phyloP scores from a whole-genome alignment of 1,140 invertebrate genomes.

The Zaprionus gabonicus region DNA sequence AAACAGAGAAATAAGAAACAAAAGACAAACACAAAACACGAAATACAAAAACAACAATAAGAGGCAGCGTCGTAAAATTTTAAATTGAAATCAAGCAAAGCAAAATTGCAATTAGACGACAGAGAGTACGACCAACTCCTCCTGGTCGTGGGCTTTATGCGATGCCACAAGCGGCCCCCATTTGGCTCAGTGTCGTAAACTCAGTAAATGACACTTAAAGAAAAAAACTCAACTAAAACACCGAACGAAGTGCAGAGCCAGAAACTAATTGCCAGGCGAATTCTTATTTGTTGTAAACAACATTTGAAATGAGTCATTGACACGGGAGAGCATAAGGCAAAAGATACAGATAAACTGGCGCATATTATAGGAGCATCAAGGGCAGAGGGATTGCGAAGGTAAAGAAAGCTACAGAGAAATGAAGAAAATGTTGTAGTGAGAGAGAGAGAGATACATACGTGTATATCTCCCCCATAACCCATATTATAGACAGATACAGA shows the following conservation, averaged over 20 bases:
- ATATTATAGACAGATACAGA: neutral
- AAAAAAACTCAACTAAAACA: conserved; percentile 18
- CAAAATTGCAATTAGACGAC: conserved; percentile 50
- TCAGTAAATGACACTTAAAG: conserved; percentile 34
- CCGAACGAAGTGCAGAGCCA: conserved; percentile 32
- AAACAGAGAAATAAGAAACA: conserved; percentile 3
- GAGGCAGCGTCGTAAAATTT: conserved; percentile 44
- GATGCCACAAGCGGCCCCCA: neutral
- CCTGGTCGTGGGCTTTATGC: neutral
- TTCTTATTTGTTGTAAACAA: conserved; percentile 45
- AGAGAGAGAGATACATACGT: neutral
- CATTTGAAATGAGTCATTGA: conserved; percentile 51
- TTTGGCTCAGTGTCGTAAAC: conserved; percentile 30
- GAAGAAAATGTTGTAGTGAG: neutral
- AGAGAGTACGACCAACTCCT: conserved; percentile 13
- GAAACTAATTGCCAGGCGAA: conserved; percentile 53
- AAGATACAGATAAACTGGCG: conserved; percentile 5
- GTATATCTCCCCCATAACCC: too few species aligned
- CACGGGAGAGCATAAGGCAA: conserved; percentile 41
- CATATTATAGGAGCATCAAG: neutral
- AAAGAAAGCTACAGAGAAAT: neutral
- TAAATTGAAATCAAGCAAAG: conserved; percentile 50
- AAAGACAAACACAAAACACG: conserved; percentile 17
- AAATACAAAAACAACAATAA: conserved; percentile 13
- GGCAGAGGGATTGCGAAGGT: neutral